A percentile compares a stretch with the other conserved stretches of the same genome.
phyloP scores from a whole-genome alignment of 2,797 vertebrate genomes.

The Enteromius thamalakanensis region DNA sequence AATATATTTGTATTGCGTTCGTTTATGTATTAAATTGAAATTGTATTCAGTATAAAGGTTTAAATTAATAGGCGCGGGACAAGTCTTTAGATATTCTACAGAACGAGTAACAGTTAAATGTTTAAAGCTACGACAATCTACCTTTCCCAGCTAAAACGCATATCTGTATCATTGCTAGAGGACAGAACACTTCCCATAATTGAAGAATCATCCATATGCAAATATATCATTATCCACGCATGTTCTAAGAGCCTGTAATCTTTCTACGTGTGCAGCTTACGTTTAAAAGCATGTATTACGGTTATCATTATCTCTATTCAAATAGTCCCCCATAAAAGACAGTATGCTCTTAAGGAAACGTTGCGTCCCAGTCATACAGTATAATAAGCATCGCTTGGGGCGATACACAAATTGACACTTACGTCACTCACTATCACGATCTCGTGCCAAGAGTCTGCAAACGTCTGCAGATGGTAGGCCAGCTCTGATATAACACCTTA shows the following conservation, averaged over 20 bases:
- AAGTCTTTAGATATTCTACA: background rate
- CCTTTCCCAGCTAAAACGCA: background rate
- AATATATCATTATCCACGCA: constrained; percentile 9
- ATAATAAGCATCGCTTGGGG: constrained; percentile 31
- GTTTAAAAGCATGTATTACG: constrained; percentile 37
- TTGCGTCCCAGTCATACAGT: constrained; percentile 14
- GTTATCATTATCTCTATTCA: constrained; percentile 56
- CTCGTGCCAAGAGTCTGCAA: constrained; percentile 40
- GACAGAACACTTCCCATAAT: background rate
- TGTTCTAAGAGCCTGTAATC: constrained; percentile 5
- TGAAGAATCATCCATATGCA: constrained; percentile 13
- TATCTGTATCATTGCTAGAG: background rate
- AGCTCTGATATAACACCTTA: constrained; percentile 7
- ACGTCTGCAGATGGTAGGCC: constrained; percentile 21
- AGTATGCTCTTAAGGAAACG: constrained; percentile 56
- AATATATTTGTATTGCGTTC: background rate
- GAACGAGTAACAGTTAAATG: background rate
- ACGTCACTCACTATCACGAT: constrained; percentile 35
- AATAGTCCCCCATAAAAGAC: constrained; percentile 41
- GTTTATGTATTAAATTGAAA: background rate
- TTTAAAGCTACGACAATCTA: background rate
- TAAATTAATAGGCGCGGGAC: too few species aligned
- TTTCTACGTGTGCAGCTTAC: background rate
- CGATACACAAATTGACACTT: constrained; percentile 26
- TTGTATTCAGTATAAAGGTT: background rate